Evolutionary conservation across 1,140 invertebrate species (phyloP), one percentile per base, ranked within the genome.

Genomic region (Temnothorax curvispinosus): DNA sequence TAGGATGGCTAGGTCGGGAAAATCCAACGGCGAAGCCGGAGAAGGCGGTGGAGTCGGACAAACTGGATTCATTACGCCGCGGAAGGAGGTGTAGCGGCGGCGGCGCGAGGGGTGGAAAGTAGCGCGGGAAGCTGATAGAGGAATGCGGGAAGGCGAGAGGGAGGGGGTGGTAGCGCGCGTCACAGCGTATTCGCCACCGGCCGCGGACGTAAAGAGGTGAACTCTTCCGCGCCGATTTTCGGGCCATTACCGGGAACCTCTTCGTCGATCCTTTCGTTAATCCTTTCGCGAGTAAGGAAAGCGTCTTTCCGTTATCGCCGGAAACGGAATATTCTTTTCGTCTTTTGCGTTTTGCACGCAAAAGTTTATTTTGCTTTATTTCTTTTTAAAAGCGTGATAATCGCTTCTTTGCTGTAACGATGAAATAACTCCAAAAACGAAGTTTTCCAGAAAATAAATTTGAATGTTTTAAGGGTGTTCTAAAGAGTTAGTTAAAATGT

Each of bases 1-100:
- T 81, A 54, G 78, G 65, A 82, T 38, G 41, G 80, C 2, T 65
- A 78, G 76, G 44, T 74, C 27, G 69, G 80, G 74, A 77, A 65
- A 76, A 64, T 21, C 74, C 32, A 27, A 13, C 32, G 54, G 21
- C 44, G 32, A 44, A 8, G 76, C 52, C 41, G 50, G 60, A 80
- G 85, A 80, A 69, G 64, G 78, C 77, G 52, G 77, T 81, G 62
- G 84, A 86, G 77, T 86, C 81, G 76, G 76, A 81, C 64, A 86
- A 86, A 86, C 84, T 69, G 84, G 77, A 80, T 80, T 86, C 84
- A 86, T 86, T 86, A 84, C 54, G 69, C 52, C 27, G 41, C 38
- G 41, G n/a, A 56, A 58, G 41, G 50, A 81, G 78, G 5, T 41
- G 9, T 6, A 54, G 47, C 62, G 21, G 52, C 9, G 41, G 4